Evolutionary conservation across 2,888 invertebrate genomes (phyloP).

Genomic region (Saturnia pavonia): DNA sequence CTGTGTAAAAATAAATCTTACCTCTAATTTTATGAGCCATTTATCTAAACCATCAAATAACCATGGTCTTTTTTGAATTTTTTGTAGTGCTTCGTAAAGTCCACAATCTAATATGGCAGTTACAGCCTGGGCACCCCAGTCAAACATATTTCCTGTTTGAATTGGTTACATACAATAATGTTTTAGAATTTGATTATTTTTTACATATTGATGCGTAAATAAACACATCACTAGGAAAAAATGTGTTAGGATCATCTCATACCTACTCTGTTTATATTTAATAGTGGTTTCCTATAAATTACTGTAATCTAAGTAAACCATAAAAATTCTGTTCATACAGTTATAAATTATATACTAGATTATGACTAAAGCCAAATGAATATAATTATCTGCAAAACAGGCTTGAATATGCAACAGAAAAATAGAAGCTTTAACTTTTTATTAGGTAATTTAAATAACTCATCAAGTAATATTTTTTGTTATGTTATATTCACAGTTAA

Average conservation of each 20-base stretch:
- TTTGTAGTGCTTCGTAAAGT: constrained; percentile 89
- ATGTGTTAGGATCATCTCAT: not conserved
- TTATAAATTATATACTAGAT: too few species aligned
- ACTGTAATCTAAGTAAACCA: too few species aligned
- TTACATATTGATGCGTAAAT: constrained; percentile 9
- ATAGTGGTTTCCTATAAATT: not conserved
- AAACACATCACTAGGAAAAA: not conserved
- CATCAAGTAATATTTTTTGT: too few species aligned
- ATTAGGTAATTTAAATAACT: not conserved
- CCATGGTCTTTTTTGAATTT: constrained; percentile 96
- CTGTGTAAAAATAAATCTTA: constrained; percentile 37
- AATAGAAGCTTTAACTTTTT: not conserved
- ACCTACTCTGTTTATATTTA: not conserved
- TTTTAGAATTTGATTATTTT: not conserved
- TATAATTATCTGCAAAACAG: too few species aligned
- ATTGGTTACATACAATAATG: not conserved
- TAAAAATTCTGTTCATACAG: too few species aligned
- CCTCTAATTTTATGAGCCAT: constrained; percentile 89
- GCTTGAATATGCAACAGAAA: not conserved
- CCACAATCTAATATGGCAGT: constrained; percentile 93
- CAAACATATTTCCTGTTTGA: constrained; percentile 94
- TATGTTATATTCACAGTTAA: too few species aligned
- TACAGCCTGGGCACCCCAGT: constrained; percentile 98
- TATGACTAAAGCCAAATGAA: too few species aligned
- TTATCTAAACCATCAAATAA: constrained; percentile 92